These are phyloP conservation scores for Osmoderma eremita DNA, from an alignment of 2,888 invertebrate species.

Conservation along the genomic window DNA sequence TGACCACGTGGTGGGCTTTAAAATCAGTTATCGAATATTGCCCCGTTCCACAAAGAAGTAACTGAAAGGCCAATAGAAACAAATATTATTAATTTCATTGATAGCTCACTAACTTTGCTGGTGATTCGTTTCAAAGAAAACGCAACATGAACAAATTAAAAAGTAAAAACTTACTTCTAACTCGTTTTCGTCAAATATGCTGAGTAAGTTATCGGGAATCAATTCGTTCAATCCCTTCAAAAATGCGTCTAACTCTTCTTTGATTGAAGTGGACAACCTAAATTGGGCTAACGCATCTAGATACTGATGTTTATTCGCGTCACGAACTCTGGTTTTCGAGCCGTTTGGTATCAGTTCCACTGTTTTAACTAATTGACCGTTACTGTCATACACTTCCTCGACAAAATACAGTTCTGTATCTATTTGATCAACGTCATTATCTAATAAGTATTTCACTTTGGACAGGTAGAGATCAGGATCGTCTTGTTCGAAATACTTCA, in stretches of 20 bases:
- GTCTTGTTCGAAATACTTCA: constrained; percentile 92
- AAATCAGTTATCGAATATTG: constrained; percentile 92
- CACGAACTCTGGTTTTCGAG: constrained; percentile 76
- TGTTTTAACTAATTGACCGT: constrained; percentile 80
- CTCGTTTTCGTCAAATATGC: constrained; percentile 96
- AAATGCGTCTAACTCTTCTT: constrained; percentile 87
- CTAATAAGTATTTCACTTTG: constrained; percentile 93
- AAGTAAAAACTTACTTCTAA: constrained; percentile 75
- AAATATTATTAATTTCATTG: constrained; percentile 51
- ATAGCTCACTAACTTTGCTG: constrained; percentile 14
- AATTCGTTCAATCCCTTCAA: constrained; percentile 90
- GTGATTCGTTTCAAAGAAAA: not conserved
- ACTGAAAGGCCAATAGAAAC: constrained; percentile 67
- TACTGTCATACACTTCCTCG: constrained; percentile 86
- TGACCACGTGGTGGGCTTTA: constrained; percentile 86
- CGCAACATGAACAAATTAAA: not conserved
- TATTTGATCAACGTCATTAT: constrained; percentile 84
- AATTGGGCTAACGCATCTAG: constrained; percentile 91
- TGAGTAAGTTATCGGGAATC: constrained; percentile 91
- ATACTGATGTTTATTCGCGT: constrained; percentile 82
- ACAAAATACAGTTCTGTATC: constrained; percentile 88
- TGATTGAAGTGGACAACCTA: constrained; percentile 82
- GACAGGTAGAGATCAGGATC: constrained; percentile 92
- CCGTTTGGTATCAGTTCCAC: constrained; percentile 89
- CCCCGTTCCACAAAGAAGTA: constrained; percentile 91